Evolutionary conservation across 2,888 invertebrate genomes (phyloP).

Genomic region (Erebia epiphron): DNA sequence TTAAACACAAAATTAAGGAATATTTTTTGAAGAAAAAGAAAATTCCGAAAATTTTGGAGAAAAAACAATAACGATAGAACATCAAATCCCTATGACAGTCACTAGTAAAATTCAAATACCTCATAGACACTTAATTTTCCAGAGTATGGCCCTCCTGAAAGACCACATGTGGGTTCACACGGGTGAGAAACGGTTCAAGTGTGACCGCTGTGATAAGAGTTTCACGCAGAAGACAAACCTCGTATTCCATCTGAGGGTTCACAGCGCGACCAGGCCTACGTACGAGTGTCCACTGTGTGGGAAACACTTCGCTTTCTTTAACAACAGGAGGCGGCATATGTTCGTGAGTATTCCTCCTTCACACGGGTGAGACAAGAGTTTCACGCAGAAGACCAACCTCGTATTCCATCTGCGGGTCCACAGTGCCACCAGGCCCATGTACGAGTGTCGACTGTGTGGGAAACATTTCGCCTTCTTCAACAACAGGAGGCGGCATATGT

Average conservation of each 20-base stretch:
- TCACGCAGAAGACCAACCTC: constrained; percentile 70
- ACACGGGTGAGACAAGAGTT: constrained; percentile 45
- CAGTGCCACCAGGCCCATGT: constrained; percentile 57
- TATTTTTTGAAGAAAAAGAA: too few species aligned
- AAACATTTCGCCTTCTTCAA: constrained; percentile 73
- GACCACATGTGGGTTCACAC: constrained; percentile 77
- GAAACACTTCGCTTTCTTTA: constrained; percentile 71
- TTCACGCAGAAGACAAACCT: constrained; percentile 73
- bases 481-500: constrained; percentile 71
- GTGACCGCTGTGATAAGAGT: constrained; percentile 69
- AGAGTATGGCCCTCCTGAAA: constrained; percentile 72
- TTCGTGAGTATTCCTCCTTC: constrained; percentile 59
- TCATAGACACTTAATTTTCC: constrained; percentile 8
- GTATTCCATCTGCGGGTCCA: constrained; percentile 70
- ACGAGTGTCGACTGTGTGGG: constrained; percentile 70
- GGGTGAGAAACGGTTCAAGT: constrained; percentile 72
- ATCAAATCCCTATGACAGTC: too few species aligned
- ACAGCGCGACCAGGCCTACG: constrained; percentile 57
- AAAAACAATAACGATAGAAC: too few species aligned
- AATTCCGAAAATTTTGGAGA: too few species aligned
- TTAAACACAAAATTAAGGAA: not conserved
- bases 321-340: constrained; percentile 72
- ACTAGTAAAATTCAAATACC: not conserved
- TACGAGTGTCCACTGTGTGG: constrained; percentile 73
- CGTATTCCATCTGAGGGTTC: constrained; percentile 68